phyloP scores from a whole-genome alignment of 2,888 invertebrate genomes.

The Protonemura montana region DNA sequence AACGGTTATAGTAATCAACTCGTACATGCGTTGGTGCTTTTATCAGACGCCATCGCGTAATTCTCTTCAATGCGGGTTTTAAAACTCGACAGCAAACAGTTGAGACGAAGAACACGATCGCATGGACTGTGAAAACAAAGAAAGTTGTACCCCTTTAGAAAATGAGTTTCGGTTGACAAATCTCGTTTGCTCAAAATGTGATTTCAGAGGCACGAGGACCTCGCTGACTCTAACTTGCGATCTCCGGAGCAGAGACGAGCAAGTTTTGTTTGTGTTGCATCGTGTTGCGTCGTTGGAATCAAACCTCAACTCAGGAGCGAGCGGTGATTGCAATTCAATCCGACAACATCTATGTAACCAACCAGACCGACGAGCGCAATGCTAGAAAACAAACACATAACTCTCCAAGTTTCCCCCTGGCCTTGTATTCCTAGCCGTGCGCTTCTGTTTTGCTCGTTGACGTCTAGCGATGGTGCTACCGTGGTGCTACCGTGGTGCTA shows the following conservation, averaged over 20 bases:
- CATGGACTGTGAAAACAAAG: background rate
- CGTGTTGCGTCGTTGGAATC: constrained; percentile 18
- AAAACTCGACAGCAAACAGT: background rate
- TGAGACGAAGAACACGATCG: background rate
- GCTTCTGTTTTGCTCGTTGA: background rate
- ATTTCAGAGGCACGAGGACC: background rate
- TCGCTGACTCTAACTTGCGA: background rate
- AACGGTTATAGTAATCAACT: no score
- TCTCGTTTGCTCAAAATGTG: background rate
- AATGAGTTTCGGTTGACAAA: background rate
- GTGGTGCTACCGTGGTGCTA: no score
- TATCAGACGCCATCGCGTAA: background rate
- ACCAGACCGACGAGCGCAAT: constrained; percentile 10
- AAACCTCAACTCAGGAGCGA: constrained; percentile 34
- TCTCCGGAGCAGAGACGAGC: background rate
- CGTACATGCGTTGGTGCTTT: no score
- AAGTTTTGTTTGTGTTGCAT: constrained; percentile 38
- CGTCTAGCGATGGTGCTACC: background rate
- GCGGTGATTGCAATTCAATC: constrained; percentile 33
- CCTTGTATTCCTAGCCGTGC: background rate
- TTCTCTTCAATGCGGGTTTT: background rate
- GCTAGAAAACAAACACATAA: constrained; percentile 31
- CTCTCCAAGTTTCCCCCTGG: background rate
- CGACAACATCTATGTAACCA: constrained; percentile 38
- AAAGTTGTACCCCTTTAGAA: background rate